Conservation (phyloP, 2,797 vertebrate species). For the Limnodromus scolopaceus region DNA sequence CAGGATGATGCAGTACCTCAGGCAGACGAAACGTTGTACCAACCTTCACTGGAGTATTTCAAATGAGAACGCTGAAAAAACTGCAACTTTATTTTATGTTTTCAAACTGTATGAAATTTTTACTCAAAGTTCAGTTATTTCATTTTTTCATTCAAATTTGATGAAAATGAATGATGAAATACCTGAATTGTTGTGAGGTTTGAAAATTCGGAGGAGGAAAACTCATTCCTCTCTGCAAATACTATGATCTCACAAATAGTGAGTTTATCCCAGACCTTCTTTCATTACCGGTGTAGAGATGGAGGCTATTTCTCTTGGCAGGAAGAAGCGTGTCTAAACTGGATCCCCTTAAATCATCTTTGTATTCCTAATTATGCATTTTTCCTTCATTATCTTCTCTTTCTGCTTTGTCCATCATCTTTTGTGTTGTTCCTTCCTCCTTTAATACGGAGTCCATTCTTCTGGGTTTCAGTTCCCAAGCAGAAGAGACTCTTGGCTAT, state of each 20-base stretch:
- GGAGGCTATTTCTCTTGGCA: neutral
- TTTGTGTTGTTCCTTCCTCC: neutral
- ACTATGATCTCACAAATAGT: neutral
- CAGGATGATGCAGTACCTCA: neutral
- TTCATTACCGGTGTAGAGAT: neutral
- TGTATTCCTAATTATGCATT: neutral
- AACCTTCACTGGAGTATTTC: neutral
- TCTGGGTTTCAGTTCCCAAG: neutral
- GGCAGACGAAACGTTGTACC: neutral
- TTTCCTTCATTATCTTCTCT: neutral
- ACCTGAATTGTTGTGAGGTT: neutral
- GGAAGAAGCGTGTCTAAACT: neutral
- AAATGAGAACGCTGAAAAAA: neutral
- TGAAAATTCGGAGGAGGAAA: neutral
- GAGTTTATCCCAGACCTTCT: neutral
- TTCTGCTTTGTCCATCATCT: neutral
- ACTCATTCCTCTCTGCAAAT: neutral
- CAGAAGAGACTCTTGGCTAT: neutral
- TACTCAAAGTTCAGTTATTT: neutral
- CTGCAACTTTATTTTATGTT: neutral
- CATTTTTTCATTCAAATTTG: neutral
- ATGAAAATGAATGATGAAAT: neutral
- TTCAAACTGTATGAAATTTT: neutral
- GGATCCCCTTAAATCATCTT: neutral
- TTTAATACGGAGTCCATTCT: neutral